Evolutionary conservation across 2,113 vertebrate genomes (phyloP).

Genomic region (Leptobrachium ailaonicum): DNA sequence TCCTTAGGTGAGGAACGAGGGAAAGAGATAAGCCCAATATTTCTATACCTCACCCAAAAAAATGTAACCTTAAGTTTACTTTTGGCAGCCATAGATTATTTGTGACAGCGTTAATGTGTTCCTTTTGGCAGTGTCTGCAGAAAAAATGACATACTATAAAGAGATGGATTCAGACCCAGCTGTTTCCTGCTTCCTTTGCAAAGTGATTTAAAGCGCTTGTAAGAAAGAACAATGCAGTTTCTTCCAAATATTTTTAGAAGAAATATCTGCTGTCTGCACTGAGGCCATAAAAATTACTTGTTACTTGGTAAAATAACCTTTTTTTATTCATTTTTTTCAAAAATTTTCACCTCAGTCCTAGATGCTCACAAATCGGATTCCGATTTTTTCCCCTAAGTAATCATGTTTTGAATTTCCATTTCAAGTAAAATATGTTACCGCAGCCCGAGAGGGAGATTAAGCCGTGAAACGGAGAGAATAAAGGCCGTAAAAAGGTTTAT

Average conservation of each 20-base stretch:
- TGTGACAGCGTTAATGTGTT: slow-evolving; percentile 52
- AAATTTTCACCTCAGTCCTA: slow-evolving; percentile 59
- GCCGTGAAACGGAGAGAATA: slow-evolving; percentile 39
- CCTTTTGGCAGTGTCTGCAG: slow-evolving; percentile 51
- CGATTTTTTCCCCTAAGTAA: slow-evolving; percentile 53
- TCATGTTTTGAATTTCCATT: slow-evolving; percentile 58
- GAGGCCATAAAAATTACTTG: slow-evolving; percentile 57
- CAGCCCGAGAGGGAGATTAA: slow-evolving; percentile 50
- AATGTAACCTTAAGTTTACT: slow-evolving; percentile 49
- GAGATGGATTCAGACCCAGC: slow-evolving; percentile 61
- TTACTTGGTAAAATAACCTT: slow-evolving; percentile 57
- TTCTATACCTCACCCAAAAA: slow-evolving; percentile 21
- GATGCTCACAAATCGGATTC: slow-evolving; percentile 50
- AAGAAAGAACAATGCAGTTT: slow-evolving; percentile 53
- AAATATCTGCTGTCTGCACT: slow-evolving; percentile 62
- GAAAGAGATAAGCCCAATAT: slow-evolving; percentile 32
- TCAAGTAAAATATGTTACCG: slow-evolving; percentile 29
- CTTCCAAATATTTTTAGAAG: slow-evolving; percentile 61
- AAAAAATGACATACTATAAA: slow-evolving; percentile 53
- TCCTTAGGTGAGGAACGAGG: slow-evolving; percentile 24
- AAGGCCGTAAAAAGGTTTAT: slow-evolving; percentile 34
- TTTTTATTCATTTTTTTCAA: too few species aligned
- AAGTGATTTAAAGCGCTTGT: slow-evolving; percentile 66
- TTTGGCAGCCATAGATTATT: slow-evolving; percentile 52
- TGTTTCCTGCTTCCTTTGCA: slow-evolving; percentile 69